A percentile compares a stretch with the other conserved stretches of the same genome.
Evolutionary conservation across 2,888 invertebrate genomes (phyloP).

Genomic region (Apodemia hepburni): DNA sequence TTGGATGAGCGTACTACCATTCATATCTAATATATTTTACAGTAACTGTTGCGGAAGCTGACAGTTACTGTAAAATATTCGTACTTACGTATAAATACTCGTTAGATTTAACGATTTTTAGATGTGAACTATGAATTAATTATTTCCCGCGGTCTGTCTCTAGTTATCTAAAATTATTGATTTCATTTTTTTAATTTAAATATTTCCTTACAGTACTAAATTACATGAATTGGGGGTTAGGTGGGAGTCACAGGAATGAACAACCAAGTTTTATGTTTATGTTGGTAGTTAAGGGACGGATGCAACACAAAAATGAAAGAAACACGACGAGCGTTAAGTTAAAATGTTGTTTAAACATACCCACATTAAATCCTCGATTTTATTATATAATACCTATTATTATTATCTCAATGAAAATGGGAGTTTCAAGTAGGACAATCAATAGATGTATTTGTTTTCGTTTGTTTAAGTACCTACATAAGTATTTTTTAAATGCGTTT

Average conservation of each 20-base stretch:
- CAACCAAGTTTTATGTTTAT: background rate
- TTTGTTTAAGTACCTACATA: too few relatives aligned
- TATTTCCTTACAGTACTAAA: too few relatives aligned
- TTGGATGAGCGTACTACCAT: background rate
- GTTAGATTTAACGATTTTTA: slow-evolving; percentile 13
- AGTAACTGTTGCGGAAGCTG: too few relatives aligned
- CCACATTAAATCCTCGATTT: background rate
- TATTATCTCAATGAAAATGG: background rate
- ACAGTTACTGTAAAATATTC: too few relatives aligned
- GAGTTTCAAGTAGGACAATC: background rate
- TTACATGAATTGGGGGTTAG: too few relatives aligned
- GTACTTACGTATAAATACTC: too few relatives aligned
- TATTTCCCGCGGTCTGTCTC: background rate
- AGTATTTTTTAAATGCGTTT: background rate
- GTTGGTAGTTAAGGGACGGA: background rate
- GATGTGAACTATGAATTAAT: background rate
- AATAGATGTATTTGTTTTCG: too few relatives aligned
- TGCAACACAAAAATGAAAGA: background rate
- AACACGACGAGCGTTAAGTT: background rate
- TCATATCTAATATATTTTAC: background rate
- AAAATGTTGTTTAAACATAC: background rate
- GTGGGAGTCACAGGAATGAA: too few relatives aligned
- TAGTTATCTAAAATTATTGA: background rate
- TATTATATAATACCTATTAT: background rate
- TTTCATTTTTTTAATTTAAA: background rate